Conservation (phyloP, 2,888 invertebrate species). For the Microplitis deprimator region DNA sequence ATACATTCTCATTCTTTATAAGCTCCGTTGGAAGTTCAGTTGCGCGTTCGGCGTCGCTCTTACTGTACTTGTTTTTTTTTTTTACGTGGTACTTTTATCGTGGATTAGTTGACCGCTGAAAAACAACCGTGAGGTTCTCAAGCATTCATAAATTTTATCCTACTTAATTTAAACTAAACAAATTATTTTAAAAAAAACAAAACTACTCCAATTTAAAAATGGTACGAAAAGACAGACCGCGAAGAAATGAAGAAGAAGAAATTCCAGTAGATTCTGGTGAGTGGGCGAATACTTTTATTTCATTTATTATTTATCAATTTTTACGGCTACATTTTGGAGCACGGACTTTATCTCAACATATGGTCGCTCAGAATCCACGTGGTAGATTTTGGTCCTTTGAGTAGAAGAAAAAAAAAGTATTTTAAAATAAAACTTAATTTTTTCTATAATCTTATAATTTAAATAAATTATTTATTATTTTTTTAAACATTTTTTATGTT, state of each 20-base stretch:
- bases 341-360: background rate
- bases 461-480: background rate
- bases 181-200: background rate
- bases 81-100: background rate
- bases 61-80: slow-evolving; percentile 3
- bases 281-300: slow-evolving; percentile 51
- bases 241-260: slow-evolving; percentile 60
- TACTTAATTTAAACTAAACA: background rate
- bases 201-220: slow-evolving; percentile 55
- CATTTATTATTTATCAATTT: background rate
- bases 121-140: background rate
- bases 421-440: no score
- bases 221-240: slow-evolving; percentile 70
- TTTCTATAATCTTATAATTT: background rate
- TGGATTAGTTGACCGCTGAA: background rate
- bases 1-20: background rate
- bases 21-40: background rate
- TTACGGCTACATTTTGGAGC: slow-evolving; percentile 2
- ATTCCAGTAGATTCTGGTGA: slow-evolving; percentile 75
- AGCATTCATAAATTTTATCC: slow-evolving; percentile 11
- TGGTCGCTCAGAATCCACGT: background rate
- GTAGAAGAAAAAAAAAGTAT: no score
- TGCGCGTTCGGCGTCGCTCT: slow-evolving; percentile 34
- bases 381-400: no score
- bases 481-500: background rate